These are phyloP conservation scores for Mormyrus lacerda DNA, from an alignment of 2,113 vertebrate species.

Conservation along the genomic window DNA sequence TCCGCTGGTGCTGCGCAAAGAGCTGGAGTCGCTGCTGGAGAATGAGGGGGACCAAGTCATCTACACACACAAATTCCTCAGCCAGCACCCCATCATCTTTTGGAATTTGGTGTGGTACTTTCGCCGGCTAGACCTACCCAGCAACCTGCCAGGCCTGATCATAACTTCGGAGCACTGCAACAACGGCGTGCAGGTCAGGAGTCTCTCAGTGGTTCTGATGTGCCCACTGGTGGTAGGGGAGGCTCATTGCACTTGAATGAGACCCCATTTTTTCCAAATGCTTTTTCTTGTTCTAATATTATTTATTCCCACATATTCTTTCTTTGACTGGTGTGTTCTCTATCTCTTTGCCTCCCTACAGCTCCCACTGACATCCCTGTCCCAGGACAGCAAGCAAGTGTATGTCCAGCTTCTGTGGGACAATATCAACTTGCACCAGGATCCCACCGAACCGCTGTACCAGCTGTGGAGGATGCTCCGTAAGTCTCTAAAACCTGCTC, in stretches of 20 bases:
- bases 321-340: not conserved
- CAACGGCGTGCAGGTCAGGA: slow-evolving; percentile 76
- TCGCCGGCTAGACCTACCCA: slow-evolving; percentile 81
- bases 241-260: not conserved
- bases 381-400: slow-evolving; percentile 90
- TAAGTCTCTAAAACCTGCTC: slow-evolving; percentile 57
- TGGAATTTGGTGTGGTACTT: slow-evolving; percentile 99
- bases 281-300: not conserved
- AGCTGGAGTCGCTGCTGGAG: slow-evolving; percentile 90
- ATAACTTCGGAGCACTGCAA: slow-evolving; percentile 97
- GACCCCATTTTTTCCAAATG: too few relatives aligned
- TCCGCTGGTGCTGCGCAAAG: slow-evolving; percentile 89
- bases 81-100: slow-evolving; percentile 97
- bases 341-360: slow-evolving; percentile 44
- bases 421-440: slow-evolving; percentile 92
- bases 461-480: slow-evolving; percentile 82
- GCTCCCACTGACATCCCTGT: slow-evolving; percentile 80
- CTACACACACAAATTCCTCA: slow-evolving; percentile 91
- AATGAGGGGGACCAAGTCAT: slow-evolving; percentile 97
- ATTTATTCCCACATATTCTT: not conserved
- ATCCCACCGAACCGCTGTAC: slow-evolving; percentile 82
- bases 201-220: not conserved
- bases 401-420: slow-evolving; percentile 95
- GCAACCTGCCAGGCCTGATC: slow-evolving; percentile 88
- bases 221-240: not conserved